phyloP scores from a whole-genome alignment of 2,113 vertebrate genomes.

The Sinosuthora webbiana region DNA sequence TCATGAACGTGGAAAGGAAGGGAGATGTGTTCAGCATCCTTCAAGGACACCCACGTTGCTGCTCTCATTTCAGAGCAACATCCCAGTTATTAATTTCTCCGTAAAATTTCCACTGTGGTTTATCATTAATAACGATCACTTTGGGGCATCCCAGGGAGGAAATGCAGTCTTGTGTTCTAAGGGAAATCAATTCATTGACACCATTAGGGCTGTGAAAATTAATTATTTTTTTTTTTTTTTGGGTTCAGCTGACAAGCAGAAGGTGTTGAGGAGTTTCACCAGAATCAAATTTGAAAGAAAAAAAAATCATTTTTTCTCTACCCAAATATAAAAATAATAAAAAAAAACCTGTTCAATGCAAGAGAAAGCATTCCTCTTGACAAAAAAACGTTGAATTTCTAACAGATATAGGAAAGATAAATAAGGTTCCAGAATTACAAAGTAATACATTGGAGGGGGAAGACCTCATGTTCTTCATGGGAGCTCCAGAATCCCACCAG shows the following conservation, averaged over 20 bases:
- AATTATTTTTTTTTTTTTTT: background rate
- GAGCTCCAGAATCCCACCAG: background rate
- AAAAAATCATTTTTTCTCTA: background rate
- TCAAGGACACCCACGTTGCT: background rate
- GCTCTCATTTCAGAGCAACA: background rate
- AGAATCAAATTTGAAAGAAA: background rate
- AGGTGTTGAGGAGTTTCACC: background rate
- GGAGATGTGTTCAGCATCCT: background rate
- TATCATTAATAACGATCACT: background rate
- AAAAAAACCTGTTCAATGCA: background rate
- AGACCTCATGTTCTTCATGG: background rate
- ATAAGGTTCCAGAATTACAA: background rate
- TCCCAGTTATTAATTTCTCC: background rate
- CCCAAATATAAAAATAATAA: background rate
- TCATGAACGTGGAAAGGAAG: background rate
- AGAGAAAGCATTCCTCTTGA: background rate
- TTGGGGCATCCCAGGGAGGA: background rate
- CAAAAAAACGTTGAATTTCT: background rate
- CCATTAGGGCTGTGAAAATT: background rate
- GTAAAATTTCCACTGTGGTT: background rate
- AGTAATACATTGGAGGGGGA: background rate
- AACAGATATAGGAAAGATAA: background rate
- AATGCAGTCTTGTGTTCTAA: background rate
- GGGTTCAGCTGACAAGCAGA: background rate
- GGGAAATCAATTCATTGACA: conserved; percentile 2